Conservation (phyloP, 2,888 invertebrate species). For the Torymus auratus region DNA sequence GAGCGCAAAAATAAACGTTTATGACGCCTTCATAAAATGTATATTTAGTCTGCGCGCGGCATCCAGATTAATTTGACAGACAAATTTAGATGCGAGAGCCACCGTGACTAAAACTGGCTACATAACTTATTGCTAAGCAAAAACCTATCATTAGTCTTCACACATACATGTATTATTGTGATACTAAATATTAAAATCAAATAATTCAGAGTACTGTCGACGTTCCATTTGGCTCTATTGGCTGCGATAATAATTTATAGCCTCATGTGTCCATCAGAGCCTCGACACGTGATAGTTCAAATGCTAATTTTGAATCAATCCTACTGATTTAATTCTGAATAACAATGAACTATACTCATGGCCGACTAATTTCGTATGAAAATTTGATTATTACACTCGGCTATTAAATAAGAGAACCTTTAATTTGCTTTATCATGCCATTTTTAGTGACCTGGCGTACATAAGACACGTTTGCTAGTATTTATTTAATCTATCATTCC, state of each 20-base stretch:
- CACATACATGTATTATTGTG: constrained; percentile 40
- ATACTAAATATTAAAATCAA: constrained; percentile 37
- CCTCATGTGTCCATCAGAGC: constrained; percentile 15
- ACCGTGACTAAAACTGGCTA: constrained; percentile 56
- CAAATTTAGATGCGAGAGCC: constrained; percentile 33
- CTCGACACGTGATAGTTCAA: constrained; percentile 16
- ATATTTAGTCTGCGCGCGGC: background rate
- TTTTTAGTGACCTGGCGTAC: constrained; percentile 29
- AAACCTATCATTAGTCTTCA: constrained; percentile 54
- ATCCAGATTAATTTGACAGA: constrained; percentile 13
- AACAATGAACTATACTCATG: constrained; percentile 24
- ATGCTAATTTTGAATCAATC: constrained; percentile 37
- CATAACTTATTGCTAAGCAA: constrained; percentile 54
- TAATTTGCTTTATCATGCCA: constrained; percentile 4
- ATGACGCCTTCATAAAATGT: constrained; percentile 19
- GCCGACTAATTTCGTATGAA: constrained; percentile 1
- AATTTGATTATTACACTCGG: background rate
- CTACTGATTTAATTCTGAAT: constrained; percentile 35
- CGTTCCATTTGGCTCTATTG: constrained; percentile 20
- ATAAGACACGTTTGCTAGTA: background rate
- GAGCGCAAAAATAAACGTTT: constrained; percentile 6
- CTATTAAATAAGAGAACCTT: constrained; percentile 4
- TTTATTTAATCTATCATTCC: constrained; percentile 4
- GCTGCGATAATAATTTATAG: constrained; percentile 23
- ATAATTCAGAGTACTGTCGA: constrained; percentile 23